Conservation (phyloP, 2,113 vertebrate species). For the Tetrao urogallus region DNA sequence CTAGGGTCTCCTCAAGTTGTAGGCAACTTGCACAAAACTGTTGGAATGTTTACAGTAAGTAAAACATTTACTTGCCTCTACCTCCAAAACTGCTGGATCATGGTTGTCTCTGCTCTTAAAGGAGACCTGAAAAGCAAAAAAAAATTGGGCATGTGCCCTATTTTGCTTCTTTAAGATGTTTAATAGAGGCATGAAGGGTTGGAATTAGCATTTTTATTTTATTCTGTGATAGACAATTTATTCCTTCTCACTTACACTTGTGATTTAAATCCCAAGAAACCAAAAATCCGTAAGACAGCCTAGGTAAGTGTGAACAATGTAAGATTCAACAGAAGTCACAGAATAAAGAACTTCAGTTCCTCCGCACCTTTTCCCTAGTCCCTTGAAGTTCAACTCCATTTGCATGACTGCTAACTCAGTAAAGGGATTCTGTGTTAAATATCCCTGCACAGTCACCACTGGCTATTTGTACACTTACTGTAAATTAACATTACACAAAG, state of each 20-base stretch:
- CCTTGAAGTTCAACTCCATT: not conserved
- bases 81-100: constrained; percentile 72
- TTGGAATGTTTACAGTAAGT: constrained; percentile 40
- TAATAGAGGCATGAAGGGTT: constrained; percentile 12
- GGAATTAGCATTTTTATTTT: not conserved
- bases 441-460: not conserved
- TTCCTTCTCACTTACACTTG: not conserved
- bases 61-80: constrained; percentile 74
- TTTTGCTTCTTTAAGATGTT: constrained; percentile 63
- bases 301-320: not conserved
- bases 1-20: not conserved
- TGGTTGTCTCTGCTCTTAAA: constrained; percentile 70
- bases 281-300: not conserved
- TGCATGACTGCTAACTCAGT: not conserved
- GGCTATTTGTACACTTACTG: not conserved
- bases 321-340: not conserved
- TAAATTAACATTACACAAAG: not conserved
- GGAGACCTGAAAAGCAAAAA: constrained; percentile 71
- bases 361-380: not conserved
- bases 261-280: not conserved
- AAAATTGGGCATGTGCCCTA: constrained; percentile 70
- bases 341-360: not conserved
- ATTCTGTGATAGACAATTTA: not conserved
- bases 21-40: not conserved
- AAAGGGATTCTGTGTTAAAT: not conserved